A percentile compares a stretch with the other conserved stretches of the same genome.
phyloP scores from a whole-genome alignment of 2,888 invertebrate species.

The Lasius platythorax region DNA sequence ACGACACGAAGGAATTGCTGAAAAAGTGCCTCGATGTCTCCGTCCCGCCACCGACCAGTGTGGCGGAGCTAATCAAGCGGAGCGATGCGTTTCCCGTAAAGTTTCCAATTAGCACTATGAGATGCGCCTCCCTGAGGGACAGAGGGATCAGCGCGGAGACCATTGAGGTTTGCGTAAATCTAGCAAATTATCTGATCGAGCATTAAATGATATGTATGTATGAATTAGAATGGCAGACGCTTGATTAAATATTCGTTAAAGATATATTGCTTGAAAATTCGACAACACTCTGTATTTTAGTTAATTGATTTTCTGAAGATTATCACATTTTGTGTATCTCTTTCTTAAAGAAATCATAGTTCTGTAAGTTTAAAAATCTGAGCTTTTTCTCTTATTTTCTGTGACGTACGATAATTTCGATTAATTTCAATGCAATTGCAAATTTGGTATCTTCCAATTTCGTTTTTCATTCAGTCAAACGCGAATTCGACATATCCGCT shows the following conservation, averaged over 20 bases:
- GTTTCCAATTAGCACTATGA: conserved; percentile 84
- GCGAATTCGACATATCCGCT: conserved; percentile 89
- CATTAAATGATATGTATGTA: too few species aligned
- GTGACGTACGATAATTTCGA: neutral
- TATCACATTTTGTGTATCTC: neutral
- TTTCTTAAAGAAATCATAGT: neutral
- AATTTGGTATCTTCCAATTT: neutral
- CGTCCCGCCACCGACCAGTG: conserved; percentile 76
- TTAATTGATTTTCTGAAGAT: neutral
- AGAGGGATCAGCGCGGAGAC: conserved; percentile 77
- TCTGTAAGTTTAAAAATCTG: neutral
- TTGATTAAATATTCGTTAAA: neutral
- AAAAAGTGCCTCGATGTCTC: conserved; percentile 78
- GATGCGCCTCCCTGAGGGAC: conserved; percentile 79
- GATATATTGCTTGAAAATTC: neutral
- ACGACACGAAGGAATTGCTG: conserved; percentile 80
- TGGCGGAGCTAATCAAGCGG: conserved; percentile 81
- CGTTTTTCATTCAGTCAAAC: conserved; percentile 77
- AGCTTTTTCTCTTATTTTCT: neutral
- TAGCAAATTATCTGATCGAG: neutral
- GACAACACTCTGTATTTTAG: neutral
- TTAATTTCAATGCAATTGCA: neutral
- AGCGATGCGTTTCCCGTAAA: conserved; percentile 84
- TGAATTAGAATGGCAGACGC: neutral
- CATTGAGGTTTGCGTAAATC: conserved; percentile 75